Evolutionary conservation across 2,797 vertebrate species (phyloP).

Genomic region (Eospalax fontanierii): DNA sequence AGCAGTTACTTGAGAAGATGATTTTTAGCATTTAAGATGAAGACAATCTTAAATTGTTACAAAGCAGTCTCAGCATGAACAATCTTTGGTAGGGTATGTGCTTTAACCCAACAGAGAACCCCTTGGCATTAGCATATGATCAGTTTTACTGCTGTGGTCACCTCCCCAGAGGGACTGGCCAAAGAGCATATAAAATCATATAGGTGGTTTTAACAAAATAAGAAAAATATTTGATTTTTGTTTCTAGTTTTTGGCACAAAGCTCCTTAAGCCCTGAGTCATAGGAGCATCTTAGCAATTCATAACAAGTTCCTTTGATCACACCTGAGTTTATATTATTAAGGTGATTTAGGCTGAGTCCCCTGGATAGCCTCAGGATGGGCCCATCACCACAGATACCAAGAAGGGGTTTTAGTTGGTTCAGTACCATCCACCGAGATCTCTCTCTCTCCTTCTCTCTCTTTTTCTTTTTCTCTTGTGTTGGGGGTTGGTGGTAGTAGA

Average conservation of each 20-base stretch:
- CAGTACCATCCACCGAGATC: background rate
- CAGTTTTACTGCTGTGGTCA: background rate
- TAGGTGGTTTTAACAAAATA: background rate
- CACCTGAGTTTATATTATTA: background rate
- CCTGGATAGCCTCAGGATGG: background rate
- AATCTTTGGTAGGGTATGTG: background rate
- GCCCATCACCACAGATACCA: background rate
- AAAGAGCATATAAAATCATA: background rate
- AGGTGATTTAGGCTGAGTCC: background rate
- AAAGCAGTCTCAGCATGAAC: background rate
- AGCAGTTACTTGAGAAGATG: background rate
- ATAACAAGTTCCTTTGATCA: background rate
- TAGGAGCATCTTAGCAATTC: background rate
- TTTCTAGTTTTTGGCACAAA: background rate
- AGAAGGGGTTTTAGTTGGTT: background rate
- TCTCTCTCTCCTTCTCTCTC: background rate
- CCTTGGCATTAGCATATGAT: background rate
- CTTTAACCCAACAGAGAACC: background rate
- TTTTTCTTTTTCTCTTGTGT: background rate
- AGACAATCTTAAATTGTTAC: too few species aligned
- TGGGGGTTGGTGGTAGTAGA: background rate
- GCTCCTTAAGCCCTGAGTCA: background rate
- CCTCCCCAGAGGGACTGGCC: background rate
- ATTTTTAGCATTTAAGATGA: constrained; percentile 9
- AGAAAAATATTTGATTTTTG: background rate